These are phyloP conservation scores for Chrysaora quinquecirrha DNA, from an alignment of 30 jellyfish, hydroid and myxozoan genomes.

Conservation along the genomic window DNA sequence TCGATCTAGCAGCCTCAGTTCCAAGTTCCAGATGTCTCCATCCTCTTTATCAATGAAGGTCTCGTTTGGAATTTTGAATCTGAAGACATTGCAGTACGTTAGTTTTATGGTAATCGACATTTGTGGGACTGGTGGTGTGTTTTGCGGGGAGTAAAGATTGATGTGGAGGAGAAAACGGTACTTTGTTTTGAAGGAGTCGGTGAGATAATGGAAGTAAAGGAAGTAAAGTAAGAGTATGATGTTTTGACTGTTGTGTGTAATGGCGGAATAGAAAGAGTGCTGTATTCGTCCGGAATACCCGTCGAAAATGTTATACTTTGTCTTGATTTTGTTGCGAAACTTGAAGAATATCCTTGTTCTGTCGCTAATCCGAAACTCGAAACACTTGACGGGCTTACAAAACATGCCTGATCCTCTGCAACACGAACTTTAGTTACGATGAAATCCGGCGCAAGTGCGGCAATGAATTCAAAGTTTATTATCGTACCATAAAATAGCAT, in stretches of 20 bases:
- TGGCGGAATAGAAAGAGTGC: too few species aligned
- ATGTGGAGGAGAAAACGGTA: not conserved
- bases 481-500: conserved; percentile 61
- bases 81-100: conserved; percentile 15
- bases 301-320: not conserved
- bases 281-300: not conserved
- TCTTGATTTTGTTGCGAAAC: too few species aligned
- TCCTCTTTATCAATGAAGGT: conserved; percentile 60
- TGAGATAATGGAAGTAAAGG: too few species aligned
- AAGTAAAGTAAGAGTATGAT: too few species aligned
- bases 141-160: not conserved
- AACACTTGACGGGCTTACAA: not conserved
- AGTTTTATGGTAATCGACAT: not conserved
- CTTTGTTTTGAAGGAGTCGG: not conserved
- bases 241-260: too few species aligned
- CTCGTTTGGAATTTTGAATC: conserved; percentile 51
- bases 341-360: too few species aligned
- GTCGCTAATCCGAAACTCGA: too few species aligned
- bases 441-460: conserved; percentile 66
- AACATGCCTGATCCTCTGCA: not conserved
- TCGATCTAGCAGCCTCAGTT: not conserved
- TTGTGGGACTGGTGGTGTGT: conserved; percentile 56
- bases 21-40: conserved; percentile 38
- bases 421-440: conserved; percentile 20
- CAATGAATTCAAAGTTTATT: conserved; percentile 33